Percentiles rank a stretch among this genome's conserved stretches.
Evolutionary conservation across 35 echinoderm and acorn worm genomes (phyloP).

Genomic region (Acanthaster planci): DNA sequence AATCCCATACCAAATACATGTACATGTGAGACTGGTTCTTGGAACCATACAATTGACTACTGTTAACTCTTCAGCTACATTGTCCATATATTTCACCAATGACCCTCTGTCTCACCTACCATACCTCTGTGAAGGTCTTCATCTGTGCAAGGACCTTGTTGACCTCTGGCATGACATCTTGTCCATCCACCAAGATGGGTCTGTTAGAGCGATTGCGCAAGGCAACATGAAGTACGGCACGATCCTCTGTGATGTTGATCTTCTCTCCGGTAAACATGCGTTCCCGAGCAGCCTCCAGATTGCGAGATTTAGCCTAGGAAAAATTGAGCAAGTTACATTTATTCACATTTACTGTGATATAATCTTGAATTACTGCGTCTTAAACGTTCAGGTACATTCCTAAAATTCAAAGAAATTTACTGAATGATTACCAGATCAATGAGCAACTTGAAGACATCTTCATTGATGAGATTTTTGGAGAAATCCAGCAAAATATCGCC

Average conservation of each 20-base stretch:
- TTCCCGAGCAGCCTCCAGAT: slow-evolving; percentile 72
- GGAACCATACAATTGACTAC: no score
- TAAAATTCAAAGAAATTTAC: no score
- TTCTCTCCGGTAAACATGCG: slow-evolving; percentile 89
- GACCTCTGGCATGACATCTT: slow-evolving; percentile 87
- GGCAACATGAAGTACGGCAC: slow-evolving; percentile 89
- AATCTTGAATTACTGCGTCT: no score
- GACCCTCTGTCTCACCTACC: slow-evolving; percentile 2
- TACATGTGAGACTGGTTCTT: no score
- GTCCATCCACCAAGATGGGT: slow-evolving; percentile 78
- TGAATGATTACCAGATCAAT: slow-evolving; percentile 64
- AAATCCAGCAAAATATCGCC: slow-evolving; percentile 77
- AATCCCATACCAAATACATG: no score
- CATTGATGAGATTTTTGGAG: slow-evolving; percentile 92
- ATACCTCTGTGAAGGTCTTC: slow-evolving; percentile 80
- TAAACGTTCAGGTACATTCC: no score
- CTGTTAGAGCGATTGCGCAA: slow-evolving; percentile 89
- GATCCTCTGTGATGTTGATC: slow-evolving; percentile 96
- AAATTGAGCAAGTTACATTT: not conserved
- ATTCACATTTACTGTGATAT: no score
- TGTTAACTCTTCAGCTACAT: no score
- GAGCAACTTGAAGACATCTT: slow-evolving; percentile 76
- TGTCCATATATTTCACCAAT: no score
- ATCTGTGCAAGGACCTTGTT: slow-evolving; percentile 79
- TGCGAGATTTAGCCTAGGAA: slow-evolving; percentile 62